phyloP scores from a whole-genome alignment of 2,113 vertebrate species.

The Solea senegalensis region DNA sequence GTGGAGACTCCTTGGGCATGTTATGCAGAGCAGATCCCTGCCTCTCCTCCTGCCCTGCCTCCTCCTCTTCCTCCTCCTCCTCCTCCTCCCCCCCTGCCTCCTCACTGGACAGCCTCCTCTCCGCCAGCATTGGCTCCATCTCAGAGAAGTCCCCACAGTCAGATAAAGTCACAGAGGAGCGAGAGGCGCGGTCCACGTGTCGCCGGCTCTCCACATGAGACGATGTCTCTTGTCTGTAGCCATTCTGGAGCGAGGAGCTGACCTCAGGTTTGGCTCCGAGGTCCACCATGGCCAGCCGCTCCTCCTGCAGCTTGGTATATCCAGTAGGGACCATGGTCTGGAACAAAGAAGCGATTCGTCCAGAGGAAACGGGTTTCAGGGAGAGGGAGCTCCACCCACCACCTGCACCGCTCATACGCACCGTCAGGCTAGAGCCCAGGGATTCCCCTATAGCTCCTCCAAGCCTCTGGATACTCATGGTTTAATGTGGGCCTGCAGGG shows the following conservation, averaged over 20 bases:
- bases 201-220: slow-evolving; percentile 84
- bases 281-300: slow-evolving; percentile 88
- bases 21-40: slow-evolving; percentile 35
- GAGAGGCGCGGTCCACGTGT: slow-evolving; percentile 83
- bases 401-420: slow-evolving; percentile 78
- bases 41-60: slow-evolving; percentile 32
- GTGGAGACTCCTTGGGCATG: slow-evolving; percentile 89
- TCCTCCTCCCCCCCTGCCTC: slow-evolving; percentile 54
- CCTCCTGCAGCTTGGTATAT: slow-evolving; percentile 91
- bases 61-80: slow-evolving; percentile 51
- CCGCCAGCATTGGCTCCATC: slow-evolving; percentile 87
- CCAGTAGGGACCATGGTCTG: slow-evolving; percentile 93
- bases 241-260: slow-evolving; percentile 80
- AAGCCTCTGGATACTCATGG: slow-evolving; percentile 78
- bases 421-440: slow-evolving; percentile 79
- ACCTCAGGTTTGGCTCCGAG: slow-evolving; percentile 84
- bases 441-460: slow-evolving; percentile 77
- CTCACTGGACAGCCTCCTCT: slow-evolving; percentile 72
- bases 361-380: slow-evolving; percentile 84
- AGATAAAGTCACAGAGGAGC: slow-evolving; percentile 79
- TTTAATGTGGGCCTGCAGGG: slow-evolving; percentile 23
- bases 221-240: slow-evolving; percentile 81
- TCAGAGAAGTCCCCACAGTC: slow-evolving; percentile 87
- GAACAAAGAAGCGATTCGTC: slow-evolving; percentile 86
- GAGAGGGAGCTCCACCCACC: slow-evolving; percentile 84